phyloP scores from a whole-genome alignment of 1,140 invertebrate species.

The Drosophila tsacasi region DNA sequence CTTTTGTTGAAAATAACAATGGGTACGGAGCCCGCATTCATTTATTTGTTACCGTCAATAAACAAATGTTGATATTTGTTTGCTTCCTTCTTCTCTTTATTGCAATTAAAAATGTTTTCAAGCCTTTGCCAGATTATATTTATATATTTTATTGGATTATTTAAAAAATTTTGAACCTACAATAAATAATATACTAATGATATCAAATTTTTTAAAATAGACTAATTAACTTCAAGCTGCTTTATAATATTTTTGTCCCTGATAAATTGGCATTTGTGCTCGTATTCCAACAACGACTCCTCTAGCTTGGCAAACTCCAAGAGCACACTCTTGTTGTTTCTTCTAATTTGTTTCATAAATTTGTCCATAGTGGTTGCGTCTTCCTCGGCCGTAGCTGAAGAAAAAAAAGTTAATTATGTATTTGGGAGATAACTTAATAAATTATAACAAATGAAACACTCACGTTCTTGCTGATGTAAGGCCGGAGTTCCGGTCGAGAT shows the following conservation, averaged over 20 bases:
- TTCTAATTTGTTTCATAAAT: conserved; percentile 55
- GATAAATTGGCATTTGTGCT: conserved; percentile 69
- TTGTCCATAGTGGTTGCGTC: conserved; percentile 33
- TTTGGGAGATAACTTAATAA: neutral
- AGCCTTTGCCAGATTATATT: neutral
- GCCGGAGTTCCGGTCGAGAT: conserved; percentile 28
- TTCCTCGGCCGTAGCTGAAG: conserved; percentile 2
- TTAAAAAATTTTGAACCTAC: neutral
- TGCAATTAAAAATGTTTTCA: neutral
- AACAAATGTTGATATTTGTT: neutral
- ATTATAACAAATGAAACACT: neutral
- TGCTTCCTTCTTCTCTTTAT: neutral
- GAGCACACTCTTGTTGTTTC: conserved; percentile 57
- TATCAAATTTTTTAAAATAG: neutral
- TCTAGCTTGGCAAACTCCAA: conserved; percentile 60
- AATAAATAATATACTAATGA: neutral
- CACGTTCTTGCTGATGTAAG: conserved; percentile 24
- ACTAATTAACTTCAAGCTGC: conserved; percentile 1
- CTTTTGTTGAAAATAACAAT: neutral
- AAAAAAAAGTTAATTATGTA: neutral
- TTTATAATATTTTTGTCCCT: conserved; percentile 64
- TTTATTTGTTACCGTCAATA: neutral
- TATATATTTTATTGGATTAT: neutral
- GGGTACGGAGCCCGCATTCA: neutral
- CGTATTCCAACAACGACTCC: conserved; percentile 57